Conservation (phyloP, 2,113 vertebrate species). For the Eonycteris spelaea region DNA sequence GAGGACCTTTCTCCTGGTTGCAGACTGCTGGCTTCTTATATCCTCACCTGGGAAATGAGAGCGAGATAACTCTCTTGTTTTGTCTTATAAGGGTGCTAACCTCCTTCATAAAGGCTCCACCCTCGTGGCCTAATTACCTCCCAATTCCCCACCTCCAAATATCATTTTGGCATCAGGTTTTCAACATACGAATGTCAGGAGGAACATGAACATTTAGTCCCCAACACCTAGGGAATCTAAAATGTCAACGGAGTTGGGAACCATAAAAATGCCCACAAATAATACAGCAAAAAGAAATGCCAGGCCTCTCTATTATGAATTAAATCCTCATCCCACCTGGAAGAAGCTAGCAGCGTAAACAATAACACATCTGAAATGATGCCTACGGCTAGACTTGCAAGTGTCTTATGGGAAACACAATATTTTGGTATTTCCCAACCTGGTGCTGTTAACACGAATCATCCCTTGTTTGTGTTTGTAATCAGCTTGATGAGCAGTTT, state of each 20-base stretch:
- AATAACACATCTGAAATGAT: constrained; percentile 3
- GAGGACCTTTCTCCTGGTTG: background rate
- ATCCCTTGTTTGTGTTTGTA: constrained; percentile 72
- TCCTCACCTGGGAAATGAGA: background rate
- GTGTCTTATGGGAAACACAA: constrained; percentile 54
- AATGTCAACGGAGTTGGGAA: background rate
- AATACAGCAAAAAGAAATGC: background rate
- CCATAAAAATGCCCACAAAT: background rate
- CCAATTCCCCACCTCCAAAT: background rate
- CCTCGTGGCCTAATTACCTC: background rate
- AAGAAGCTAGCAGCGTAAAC: background rate
- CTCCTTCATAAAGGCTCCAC: background rate
- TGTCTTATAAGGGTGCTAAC: background rate
- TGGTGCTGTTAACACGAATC: constrained; percentile 70
- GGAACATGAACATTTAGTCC: background rate
- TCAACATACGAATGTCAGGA: background rate
- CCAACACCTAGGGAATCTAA: background rate
- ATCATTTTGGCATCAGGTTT: background rate
- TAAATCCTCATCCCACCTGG: constrained; percentile 42
- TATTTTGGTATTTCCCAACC: constrained; percentile 74
- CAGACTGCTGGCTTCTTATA: background rate
- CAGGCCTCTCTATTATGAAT: background rate
- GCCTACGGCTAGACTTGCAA: background rate
- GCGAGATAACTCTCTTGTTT: background rate
- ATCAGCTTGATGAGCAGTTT: constrained; percentile 76